Percentiles rank a stretch among this genome's conserved stretches.
Conservation (phyloP, 2,113 vertebrate genomes). For the Tetrax tetrax region DNA sequence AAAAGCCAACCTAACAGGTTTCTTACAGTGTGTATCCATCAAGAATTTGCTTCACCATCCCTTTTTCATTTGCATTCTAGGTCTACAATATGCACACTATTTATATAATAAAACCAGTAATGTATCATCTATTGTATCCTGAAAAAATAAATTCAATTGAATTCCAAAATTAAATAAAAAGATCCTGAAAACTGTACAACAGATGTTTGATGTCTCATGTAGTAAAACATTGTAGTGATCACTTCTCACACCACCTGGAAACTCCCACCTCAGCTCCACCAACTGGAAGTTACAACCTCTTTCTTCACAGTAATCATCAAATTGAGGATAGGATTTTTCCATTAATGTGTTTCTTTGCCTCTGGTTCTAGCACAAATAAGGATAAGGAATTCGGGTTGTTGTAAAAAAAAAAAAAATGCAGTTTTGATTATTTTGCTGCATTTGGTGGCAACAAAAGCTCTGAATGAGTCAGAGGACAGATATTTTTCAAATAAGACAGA, state of each 20-base stretch:
- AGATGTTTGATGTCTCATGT: slow-evolving; percentile 54
- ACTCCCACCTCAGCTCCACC: slow-evolving; percentile 62
- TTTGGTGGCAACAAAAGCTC: not conserved
- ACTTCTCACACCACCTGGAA: slow-evolving; percentile 58
- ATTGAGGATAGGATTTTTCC: slow-evolving; percentile 62
- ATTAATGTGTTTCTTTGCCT: slow-evolving; percentile 62
- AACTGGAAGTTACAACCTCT: slow-evolving; percentile 68
- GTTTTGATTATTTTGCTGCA: not conserved
- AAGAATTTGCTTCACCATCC: not conserved
- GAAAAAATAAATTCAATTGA: not conserved
- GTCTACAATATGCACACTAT: not conserved
- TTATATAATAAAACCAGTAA: not conserved
- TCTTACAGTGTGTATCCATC: not conserved
- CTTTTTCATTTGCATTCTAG: not conserved
- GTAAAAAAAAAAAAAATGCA: not conserved
- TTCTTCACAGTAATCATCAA: slow-evolving; percentile 68
- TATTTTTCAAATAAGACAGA: not conserved
- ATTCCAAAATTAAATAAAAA: not conserved
- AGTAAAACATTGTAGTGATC: slow-evolving; percentile 23
- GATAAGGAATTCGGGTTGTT: not conserved
- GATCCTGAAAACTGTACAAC: slow-evolving; percentile 30
- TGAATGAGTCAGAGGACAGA: not conserved
- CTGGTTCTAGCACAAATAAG: slow-evolving; percentile 60
- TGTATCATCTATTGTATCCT: not conserved
- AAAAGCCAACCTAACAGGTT: not conserved